These are phyloP conservation scores for Triops longicaudatus DNA, from an alignment of 1,140 invertebrate species.

Conservation along the genomic window DNA sequence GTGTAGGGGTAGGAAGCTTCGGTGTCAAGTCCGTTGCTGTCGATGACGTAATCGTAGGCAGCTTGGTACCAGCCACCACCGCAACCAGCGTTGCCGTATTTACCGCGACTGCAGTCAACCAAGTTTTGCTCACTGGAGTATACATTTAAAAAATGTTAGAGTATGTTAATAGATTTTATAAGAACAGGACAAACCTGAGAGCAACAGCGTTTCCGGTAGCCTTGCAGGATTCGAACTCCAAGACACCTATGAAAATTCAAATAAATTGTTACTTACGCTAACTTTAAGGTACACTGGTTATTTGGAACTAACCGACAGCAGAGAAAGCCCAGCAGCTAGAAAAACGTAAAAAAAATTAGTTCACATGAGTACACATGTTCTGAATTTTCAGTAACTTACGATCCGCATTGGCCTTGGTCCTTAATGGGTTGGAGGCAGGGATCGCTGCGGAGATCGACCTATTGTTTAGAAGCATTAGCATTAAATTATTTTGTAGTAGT, in stretches of 20 bases:
- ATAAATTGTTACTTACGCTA: constrained; percentile 28
- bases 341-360: too few relatives aligned
- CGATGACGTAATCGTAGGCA: constrained; percentile 22
- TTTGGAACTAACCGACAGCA: constrained; percentile 6
- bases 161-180: neutral
- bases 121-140: constrained; percentile 27
- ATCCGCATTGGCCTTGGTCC: constrained; percentile 27
- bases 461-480: neutral
- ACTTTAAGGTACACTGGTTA: constrained; percentile 16
- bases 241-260: constrained; percentile 32
- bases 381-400: neutral
- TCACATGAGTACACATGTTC: neutral
- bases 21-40: neutral
- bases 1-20: constrained; percentile 22
- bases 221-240: neutral
- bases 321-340: constrained; percentile 25
- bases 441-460: constrained; percentile 21
- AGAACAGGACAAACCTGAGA: neutral
- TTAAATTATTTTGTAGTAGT: neutral
- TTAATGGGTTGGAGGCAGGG: constrained; percentile 25
- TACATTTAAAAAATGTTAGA: neutral
- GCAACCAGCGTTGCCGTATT: constrained; percentile 36
- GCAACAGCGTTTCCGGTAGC: neutral
- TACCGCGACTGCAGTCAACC: constrained; percentile 18
- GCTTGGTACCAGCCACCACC: constrained; percentile 21